Percentiles rank a stretch among this genome's conserved stretches.
These are phyloP conservation scores for Halichoeres trimaculatus DNA, from an alignment of 2,113 vertebrate genomes.

Conservation along the genomic window DNA sequence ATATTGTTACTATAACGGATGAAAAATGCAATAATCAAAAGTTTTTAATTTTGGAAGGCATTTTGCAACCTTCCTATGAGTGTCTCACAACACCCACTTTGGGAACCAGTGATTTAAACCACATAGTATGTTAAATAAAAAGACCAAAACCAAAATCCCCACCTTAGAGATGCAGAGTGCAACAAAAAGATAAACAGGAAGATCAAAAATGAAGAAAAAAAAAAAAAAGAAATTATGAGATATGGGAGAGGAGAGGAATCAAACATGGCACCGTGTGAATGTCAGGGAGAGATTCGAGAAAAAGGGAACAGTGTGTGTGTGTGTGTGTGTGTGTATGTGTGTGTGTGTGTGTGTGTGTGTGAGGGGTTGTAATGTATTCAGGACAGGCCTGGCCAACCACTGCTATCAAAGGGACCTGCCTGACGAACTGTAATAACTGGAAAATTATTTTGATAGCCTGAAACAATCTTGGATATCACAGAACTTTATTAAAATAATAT, in stretches of 20 bases:
- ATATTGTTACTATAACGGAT: no score
- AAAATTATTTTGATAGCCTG: conserved; percentile 99
- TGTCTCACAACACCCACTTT: no score
- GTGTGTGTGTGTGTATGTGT: conserved; percentile 20
- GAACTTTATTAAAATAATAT: conserved; percentile 99
- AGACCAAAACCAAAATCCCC: neutral
- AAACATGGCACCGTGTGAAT: conserved; percentile 11
- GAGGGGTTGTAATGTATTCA: conserved; percentile 96
- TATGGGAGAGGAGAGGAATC: conserved; percentile 20
- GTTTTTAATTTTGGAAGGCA: no score
- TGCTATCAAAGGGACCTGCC: conserved; percentile 99
- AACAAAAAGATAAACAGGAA: neutral
- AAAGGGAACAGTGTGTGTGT: neutral
- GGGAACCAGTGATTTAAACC: no score
- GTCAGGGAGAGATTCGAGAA: conserved; percentile 30
- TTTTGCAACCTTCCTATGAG: no score
- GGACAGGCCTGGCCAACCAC: conserved; percentile 99
- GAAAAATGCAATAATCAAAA: no score
- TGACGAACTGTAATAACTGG: conserved; percentile 99
- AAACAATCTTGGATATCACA: conserved; percentile 99
- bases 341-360: no score
- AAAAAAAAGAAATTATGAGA: conserved; percentile 18
- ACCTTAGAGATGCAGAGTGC: no score
- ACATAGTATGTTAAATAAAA: neutral
- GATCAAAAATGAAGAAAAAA: neutral